These are phyloP conservation scores for Actenoides hombroni DNA, from an alignment of 2,113 vertebrate genomes.

Conservation along the genomic window DNA sequence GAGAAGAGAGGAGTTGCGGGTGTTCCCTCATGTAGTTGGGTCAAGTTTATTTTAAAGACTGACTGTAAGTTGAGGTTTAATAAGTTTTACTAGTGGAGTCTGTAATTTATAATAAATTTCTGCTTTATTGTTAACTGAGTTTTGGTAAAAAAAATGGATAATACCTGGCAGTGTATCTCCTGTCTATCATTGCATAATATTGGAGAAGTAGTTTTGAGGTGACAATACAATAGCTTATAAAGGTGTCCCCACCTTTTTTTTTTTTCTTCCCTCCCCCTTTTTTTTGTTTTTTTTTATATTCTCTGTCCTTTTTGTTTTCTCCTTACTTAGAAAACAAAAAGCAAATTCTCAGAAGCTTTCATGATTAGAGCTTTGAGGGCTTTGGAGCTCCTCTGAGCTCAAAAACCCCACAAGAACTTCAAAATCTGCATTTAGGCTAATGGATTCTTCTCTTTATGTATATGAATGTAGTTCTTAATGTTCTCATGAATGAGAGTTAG, in stretches of 20 bases:
- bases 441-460: background rate
- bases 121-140: background rate
- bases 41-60: background rate
- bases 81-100: background rate
- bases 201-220: background rate
- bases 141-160: background rate
- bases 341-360: background rate
- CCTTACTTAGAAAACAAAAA: background rate
- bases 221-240: background rate
- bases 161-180: background rate
- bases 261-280: rapidly evolving
- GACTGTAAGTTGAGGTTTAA: background rate
- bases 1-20: background rate
- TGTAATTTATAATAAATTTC: background rate
- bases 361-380: background rate
- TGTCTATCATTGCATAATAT: background rate
- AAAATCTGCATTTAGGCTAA: background rate
- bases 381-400: background rate
- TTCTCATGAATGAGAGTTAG: background rate
- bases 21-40: background rate
- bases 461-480: background rate
- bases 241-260: background rate
- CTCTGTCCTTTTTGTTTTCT: too few relatives aligned
- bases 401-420: background rate
- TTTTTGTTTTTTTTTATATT: too few relatives aligned